Percentiles rank a stretch among this genome's conserved stretches.
Conservation (phyloP, 2,797 vertebrate genomes). For the Myotis myotis region DNA sequence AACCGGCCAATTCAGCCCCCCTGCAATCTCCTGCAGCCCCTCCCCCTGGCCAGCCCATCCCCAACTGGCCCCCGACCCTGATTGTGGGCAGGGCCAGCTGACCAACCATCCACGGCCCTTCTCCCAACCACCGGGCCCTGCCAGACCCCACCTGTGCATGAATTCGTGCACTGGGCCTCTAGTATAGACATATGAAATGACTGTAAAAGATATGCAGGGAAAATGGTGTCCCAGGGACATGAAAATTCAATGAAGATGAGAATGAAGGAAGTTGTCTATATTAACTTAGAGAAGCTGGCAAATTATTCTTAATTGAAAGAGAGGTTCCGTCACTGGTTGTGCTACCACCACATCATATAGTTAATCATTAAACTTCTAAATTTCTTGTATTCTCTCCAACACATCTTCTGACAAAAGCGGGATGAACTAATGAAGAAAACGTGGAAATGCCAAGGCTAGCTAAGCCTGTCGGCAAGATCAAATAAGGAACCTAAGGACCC, state of each 20-base stretch:
- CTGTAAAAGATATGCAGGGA: not conserved
- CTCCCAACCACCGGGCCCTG: too few species aligned
- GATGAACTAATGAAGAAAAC: not conserved
- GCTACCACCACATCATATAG: not conserved
- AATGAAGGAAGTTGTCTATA: not conserved
- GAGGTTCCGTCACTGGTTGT: not conserved
- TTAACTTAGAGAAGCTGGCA: not conserved
- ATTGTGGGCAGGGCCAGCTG: too few species aligned
- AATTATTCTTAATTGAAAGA: not conserved
- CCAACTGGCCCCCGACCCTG: too few species aligned
- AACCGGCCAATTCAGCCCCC: too few species aligned
- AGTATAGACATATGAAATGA: not conserved
- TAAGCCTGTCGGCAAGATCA: not conserved
- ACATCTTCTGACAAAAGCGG: not conserved
- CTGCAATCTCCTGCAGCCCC: too few species aligned
- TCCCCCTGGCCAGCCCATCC: too few species aligned
- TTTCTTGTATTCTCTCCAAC: not conserved
- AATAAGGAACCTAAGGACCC: not conserved
- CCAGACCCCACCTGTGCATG: too few species aligned
- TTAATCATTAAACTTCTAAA: not conserved
- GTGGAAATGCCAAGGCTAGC: not conserved
- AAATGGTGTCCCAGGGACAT: not conserved
- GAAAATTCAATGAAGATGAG: not conserved
- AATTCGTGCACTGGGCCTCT: too few species aligned
- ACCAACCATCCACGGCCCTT: too few species aligned